These are phyloP conservation scores for Ctenopoma kingsleyae DNA, from an alignment of 2,797 vertebrate species.

Conservation along the genomic window DNA sequence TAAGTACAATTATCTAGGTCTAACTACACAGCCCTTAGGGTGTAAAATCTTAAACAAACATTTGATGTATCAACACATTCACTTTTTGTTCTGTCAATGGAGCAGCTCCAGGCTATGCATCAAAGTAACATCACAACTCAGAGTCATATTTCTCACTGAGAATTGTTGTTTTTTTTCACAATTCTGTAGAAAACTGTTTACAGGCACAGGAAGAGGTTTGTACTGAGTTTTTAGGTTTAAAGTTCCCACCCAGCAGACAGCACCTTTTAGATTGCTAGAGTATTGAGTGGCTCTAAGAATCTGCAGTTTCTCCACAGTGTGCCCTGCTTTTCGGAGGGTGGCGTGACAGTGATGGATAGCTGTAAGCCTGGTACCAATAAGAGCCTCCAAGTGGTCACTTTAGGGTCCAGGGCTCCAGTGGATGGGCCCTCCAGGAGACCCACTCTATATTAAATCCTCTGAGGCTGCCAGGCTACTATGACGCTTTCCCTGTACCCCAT, in stretches of 20 bases:
- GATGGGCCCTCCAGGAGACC: slow-evolving; percentile 77
- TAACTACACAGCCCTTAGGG: slow-evolving; percentile 38
- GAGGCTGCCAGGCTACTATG: slow-evolving; percentile 76
- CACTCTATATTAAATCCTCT: slow-evolving; percentile 87
- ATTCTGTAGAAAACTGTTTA: slow-evolving; percentile 6
- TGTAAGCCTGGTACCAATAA: slow-evolving; percentile 80
- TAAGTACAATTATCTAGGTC: slow-evolving; percentile 30
- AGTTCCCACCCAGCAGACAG: slow-evolving; percentile 30
- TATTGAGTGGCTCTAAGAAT: slow-evolving; percentile 33
- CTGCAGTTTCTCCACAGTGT: slow-evolving; percentile 52
- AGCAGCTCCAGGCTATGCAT: slow-evolving; percentile 47
- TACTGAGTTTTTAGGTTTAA: slow-evolving; percentile 28
- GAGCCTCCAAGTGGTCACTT: slow-evolving; percentile 69
- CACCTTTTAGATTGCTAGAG: slow-evolving; percentile 53
- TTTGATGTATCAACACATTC: slow-evolving; percentile 42
- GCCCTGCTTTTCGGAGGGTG: slow-evolving; percentile 52
- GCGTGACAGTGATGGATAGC: slow-evolving; percentile 88
- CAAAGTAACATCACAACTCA: slow-evolving; percentile 47
- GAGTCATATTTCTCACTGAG: slow-evolving; percentile 22
- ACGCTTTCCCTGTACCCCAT: slow-evolving; percentile 64
- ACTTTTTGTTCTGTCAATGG: slow-evolving; percentile 39
- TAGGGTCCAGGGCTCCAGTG: slow-evolving; percentile 66
- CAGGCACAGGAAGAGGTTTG: slow-evolving; percentile 1
- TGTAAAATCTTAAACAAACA: slow-evolving; percentile 47
- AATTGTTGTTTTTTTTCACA: slow-evolving; percentile 16